Percentiles rank a stretch among this genome's conserved stretches.
These are phyloP conservation scores for Sarcophaga caerulescens DNA, from an alignment of 2,888 invertebrate species.

Conservation along the genomic window DNA sequence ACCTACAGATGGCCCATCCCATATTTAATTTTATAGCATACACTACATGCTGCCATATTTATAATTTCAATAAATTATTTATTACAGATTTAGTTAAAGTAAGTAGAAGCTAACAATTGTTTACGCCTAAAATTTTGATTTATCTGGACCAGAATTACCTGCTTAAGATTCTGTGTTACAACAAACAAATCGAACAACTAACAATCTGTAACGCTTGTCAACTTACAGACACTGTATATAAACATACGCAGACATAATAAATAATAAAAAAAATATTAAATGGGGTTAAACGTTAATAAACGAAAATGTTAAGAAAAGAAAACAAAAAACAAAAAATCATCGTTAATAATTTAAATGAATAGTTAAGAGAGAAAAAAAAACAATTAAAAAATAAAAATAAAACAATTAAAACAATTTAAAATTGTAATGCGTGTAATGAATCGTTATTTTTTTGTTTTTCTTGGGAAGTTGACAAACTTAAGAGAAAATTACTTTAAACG, in stretches of 20 bases:
- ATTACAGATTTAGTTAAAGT: too few species aligned
- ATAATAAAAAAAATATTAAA: slow-evolving; percentile 16
- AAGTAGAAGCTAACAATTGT: too few species aligned
- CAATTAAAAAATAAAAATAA: slow-evolving; percentile 27
- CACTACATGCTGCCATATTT: too few species aligned
- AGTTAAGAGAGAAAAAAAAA: slow-evolving; percentile 4
- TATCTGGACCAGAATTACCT: too few species aligned
- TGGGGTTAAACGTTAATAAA: slow-evolving; percentile 40
- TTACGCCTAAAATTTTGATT: too few species aligned
- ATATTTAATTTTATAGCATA: too few species aligned
- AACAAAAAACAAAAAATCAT: slow-evolving; percentile 17
- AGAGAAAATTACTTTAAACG: background rate
- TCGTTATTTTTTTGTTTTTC: background rate
- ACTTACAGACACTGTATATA: too few species aligned
- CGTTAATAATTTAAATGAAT: slow-evolving; percentile 5
- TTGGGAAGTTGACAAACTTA: background rate
- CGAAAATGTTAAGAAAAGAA: slow-evolving; percentile 10
- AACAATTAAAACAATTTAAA: slow-evolving; percentile 26
- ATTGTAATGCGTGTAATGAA: background rate
- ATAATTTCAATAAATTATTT: too few species aligned
- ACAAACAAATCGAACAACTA: too few species aligned
- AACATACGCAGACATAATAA: background rate
- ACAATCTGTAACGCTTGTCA: too few species aligned
- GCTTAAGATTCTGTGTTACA: too few species aligned
- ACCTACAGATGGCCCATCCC: too few species aligned